phyloP scores from a whole-genome alignment of 2,888 invertebrate genomes.

The Trisateles emortualis region DNA sequence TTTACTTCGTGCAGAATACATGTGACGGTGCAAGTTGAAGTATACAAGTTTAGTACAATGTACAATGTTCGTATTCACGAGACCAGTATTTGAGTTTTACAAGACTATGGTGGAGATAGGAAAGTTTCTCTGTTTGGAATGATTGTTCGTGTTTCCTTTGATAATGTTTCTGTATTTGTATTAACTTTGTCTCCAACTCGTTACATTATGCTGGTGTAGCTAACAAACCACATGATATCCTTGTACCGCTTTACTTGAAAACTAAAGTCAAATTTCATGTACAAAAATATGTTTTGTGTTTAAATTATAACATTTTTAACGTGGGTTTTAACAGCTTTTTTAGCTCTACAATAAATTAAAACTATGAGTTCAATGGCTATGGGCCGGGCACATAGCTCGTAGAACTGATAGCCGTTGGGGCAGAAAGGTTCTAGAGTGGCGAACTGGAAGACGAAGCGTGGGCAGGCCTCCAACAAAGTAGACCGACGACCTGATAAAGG shows the following conservation, averaged over 20 bases:
- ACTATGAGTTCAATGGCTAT: no score
- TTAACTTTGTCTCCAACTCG: constrained; percentile 34
- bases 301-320: no score
- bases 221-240: neutral
- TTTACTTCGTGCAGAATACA: constrained; percentile 66
- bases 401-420: no score
- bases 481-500: no score
- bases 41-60: constrained; percentile 41
- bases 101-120: constrained; percentile 50
- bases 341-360: no score
- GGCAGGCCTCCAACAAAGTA: no score
- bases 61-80: constrained; percentile 32
- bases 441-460: no score
- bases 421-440: no score
- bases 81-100: constrained; percentile 46
- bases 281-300: no score
- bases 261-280: no score
- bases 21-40: constrained; percentile 55
- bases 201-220: constrained; percentile 19
- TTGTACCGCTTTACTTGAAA: neutral
- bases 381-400: no score
- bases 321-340: no score
- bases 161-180: constrained; percentile 44
- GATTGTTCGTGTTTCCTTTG: constrained; percentile 43
- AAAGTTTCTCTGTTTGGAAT: constrained; percentile 53